phyloP scores from a whole-genome alignment of 1,140 invertebrate species.

The Berghia stephanieae region DNA sequence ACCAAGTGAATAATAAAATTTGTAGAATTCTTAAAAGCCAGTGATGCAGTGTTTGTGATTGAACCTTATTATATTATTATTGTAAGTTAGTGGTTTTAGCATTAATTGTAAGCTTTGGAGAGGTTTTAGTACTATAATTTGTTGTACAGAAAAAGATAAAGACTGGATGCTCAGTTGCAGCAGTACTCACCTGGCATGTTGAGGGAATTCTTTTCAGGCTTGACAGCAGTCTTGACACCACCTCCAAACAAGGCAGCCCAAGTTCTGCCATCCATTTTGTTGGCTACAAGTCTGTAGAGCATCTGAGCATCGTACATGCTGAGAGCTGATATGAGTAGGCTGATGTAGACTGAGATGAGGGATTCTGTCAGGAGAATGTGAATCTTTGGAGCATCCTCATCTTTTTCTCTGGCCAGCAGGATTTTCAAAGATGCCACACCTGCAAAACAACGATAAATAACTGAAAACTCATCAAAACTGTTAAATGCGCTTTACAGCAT shows the following conservation, averaged over 20 bases:
- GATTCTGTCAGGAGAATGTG: conserved; percentile 92
- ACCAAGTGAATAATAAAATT: too few species aligned
- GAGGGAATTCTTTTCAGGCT: conserved; percentile 35
- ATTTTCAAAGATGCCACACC: conserved; percentile 91
- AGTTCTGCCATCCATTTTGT: conserved; percentile 80
- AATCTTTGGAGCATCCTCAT: conserved; percentile 93
- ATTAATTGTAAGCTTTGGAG: too few species aligned
- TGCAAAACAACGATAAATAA: conserved; percentile 40
- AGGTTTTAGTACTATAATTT: too few species aligned
- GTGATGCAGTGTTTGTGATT: too few species aligned
- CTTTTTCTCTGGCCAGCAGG: conserved; percentile 89
- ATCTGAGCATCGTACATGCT: conserved; percentile 94
- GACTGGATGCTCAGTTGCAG: too few species aligned
- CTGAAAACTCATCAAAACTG: background rate
- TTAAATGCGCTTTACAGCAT: background rate
- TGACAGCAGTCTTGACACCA: conserved; percentile 85
- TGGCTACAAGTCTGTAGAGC: conserved; percentile 85
- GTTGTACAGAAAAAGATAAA: too few species aligned
- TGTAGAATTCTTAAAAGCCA: too few species aligned
- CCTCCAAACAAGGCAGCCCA: conserved; percentile 94
- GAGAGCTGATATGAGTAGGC: conserved; percentile 90
- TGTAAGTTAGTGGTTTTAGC: too few species aligned
- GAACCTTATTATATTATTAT: too few species aligned
- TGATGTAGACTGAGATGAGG: conserved; percentile 91
- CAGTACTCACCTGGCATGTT: conserved; percentile 27